phyloP scores from a whole-genome alignment of 2,888 invertebrate species.

The Agapostemon virescens region DNA sequence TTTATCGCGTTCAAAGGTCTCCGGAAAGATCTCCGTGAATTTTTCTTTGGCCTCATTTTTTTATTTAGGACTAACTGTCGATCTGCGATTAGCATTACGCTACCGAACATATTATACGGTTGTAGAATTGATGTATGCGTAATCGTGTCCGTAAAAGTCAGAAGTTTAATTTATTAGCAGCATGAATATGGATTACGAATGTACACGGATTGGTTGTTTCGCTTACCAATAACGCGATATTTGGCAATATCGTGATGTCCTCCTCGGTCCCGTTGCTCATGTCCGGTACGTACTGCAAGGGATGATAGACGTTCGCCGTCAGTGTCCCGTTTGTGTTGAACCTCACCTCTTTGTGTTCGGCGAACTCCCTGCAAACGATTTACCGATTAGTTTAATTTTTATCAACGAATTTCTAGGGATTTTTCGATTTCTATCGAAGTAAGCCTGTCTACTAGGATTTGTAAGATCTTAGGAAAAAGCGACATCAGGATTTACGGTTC shows the following conservation, averaged over 20 bases:
- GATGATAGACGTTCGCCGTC: conserved; percentile 87
- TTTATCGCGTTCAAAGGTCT: background rate
- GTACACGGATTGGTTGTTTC: background rate
- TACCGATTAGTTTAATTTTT: background rate
- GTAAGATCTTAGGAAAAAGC: no score
- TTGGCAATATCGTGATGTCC: conserved; percentile 88
- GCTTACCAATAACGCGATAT: conserved; percentile 93
- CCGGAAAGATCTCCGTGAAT: background rate
- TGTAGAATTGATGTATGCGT: no score
- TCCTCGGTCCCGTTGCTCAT: conserved; percentile 88
- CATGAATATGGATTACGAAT: background rate
- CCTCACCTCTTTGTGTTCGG: conserved; percentile 86
- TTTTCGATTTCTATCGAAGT: background rate
- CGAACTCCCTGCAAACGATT: conserved; percentile 83
- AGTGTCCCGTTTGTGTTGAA: conserved; percentile 90
- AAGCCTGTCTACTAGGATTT: no score
- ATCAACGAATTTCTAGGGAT: background rate
- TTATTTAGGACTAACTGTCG: background rate
- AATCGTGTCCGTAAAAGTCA: background rate
- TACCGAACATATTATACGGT: background rate
- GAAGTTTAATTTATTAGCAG: background rate
- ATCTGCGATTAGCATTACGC: background rate
- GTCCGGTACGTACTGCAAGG: conserved; percentile 88
- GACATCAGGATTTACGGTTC: no score
- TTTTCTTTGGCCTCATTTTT: background rate